Evolutionary conservation across 1,140 invertebrate species (phyloP).

Genomic region (Arctopsyche grandis): DNA sequence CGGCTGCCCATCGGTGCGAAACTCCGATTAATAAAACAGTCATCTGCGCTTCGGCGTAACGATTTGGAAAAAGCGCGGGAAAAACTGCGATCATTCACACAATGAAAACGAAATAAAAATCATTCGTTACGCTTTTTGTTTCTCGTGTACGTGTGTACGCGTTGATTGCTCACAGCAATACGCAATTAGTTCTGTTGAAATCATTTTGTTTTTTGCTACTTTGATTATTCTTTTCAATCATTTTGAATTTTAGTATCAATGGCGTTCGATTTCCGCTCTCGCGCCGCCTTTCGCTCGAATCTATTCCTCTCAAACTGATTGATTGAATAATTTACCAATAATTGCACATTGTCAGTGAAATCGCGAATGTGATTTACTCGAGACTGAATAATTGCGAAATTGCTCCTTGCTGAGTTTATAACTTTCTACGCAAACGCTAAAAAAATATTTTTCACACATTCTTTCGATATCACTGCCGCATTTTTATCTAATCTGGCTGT

Average conservation of each 20-base stretch:
- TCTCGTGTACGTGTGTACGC: background rate
- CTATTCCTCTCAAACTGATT: background rate
- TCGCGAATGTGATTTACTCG: no score
- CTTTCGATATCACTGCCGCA: no score
- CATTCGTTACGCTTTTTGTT: slow-evolving; percentile 11
- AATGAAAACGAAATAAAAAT: background rate
- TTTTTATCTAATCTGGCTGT: no score
- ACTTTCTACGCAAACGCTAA: no score
- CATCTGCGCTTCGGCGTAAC: background rate
- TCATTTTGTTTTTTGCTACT: background rate
- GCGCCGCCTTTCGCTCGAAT: background rate
- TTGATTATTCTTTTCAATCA: background rate
- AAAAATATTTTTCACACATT: no score
- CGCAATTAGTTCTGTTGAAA: slow-evolving; percentile 19
- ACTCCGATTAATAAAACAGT: background rate
- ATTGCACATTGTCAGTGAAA: no score
- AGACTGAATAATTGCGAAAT: no score
- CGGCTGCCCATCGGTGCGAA: background rate
- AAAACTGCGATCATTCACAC: background rate
- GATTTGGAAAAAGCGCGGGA: background rate
- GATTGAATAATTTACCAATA: no score
- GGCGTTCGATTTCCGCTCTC: background rate
- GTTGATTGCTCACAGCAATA: background rate
- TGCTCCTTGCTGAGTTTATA: no score
- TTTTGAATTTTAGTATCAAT: slow-evolving; percentile 13